A percentile compares a stretch with the other conserved stretches of the same genome.
Conservation (phyloP, 2,113 vertebrate genomes). For the Indicator indicator region DNA sequence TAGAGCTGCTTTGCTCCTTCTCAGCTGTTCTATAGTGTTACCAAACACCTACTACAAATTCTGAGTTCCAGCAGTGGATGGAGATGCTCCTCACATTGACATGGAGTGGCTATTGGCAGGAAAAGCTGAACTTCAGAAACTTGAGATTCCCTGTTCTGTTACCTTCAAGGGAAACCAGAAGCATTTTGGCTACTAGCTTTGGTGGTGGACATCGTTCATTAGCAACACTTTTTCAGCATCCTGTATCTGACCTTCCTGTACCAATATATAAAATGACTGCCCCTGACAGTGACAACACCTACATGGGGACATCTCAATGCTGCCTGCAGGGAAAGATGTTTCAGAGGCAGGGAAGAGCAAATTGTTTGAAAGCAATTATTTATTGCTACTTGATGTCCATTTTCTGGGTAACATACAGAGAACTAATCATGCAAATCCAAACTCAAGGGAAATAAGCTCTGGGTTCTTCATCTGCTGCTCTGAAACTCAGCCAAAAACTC, state of each 20-base stretch:
- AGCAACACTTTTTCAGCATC: background rate
- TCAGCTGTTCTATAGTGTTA: background rate
- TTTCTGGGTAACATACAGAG: background rate
- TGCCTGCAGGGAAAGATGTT: constrained; percentile 30
- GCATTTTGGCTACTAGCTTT: background rate
- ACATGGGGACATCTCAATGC: background rate
- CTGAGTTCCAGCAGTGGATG: background rate
- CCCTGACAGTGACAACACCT: background rate
- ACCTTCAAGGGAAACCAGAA: background rate
- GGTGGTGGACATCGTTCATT: background rate
- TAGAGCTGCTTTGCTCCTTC: background rate
- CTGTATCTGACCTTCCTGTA: background rate
- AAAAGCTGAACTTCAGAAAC: background rate
- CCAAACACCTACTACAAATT: background rate
- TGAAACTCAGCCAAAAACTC: constrained; percentile 44
- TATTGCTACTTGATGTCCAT: constrained; percentile 29
- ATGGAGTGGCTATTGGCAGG: background rate
- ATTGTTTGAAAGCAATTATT: constrained; percentile 5
- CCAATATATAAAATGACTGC: background rate
- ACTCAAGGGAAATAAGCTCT: constrained; percentile 54
- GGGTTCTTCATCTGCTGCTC: constrained; percentile 53
- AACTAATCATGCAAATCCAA: constrained; percentile 63
- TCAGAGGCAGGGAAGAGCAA: constrained; percentile 1
- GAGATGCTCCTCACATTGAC: background rate
- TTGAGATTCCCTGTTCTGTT: background rate